Evolutionary conservation across 2,797 vertebrate species (phyloP), one percentile per base, ranked within the genome.

Genomic region (Mallotus villosus): DNA sequence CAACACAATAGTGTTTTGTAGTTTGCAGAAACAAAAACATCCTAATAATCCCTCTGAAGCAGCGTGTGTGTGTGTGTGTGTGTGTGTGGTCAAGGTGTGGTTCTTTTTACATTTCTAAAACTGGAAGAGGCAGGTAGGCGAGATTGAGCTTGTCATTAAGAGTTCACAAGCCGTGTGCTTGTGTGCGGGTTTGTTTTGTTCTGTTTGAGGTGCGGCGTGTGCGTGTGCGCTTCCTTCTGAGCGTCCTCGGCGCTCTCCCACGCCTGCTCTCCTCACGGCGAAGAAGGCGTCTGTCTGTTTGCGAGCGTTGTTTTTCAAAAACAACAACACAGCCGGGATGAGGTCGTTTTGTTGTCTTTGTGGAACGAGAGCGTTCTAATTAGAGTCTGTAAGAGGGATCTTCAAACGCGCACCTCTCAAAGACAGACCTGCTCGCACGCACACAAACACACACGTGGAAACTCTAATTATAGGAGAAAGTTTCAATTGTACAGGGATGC

Each of bases 101-200:
- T 57, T 57, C 76, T 85, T 81, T 77, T 86, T 91, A 91, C 92
- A 90, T 92, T 92, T 93, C 90, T 88, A 92, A 92, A 93, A 92
- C 90, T 87, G 90, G 90, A 90, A 90, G 81, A 91, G 84, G 89
- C 87, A 89, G 91, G 92, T 87, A 91, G 88, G 84, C 87, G 82
- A 89, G 89, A 91, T 89, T 79, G 84, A 85, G 89, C 87, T 90
- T 81, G 85, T 93, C 89, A 92, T 92, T 90, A 91, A 86, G 71
- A 84, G 81, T 88, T 87, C 86, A 82, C 84, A 90, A 87, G 78
- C 79, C 77, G 75, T 80, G 81, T 86, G 84, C 85, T 58, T 87
- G 80, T 82, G 87, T 74, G 90, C 86, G 91, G 89, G 87, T 81
- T 89, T 90, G 89, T 89, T 91, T 92, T 92, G 89, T 89, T 90